phyloP scores from a whole-genome alignment of 2,113 vertebrate species.

The Catharus minimus region DNA sequence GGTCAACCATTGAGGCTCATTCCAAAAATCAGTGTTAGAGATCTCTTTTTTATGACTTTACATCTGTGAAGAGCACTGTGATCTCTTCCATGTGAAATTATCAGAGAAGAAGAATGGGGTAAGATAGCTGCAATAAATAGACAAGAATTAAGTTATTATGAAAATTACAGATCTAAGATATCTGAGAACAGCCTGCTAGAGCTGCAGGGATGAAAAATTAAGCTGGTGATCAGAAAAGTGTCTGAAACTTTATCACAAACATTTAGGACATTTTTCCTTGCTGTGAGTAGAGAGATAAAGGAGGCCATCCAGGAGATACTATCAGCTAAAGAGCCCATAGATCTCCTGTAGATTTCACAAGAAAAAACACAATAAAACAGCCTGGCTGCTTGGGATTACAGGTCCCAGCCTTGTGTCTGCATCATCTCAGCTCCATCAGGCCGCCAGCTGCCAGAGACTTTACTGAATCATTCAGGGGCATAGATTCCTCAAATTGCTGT shows the following conservation, averaged over 20 bases:
- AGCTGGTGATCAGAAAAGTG: neutral
- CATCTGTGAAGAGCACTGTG: neutral
- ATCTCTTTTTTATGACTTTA: neutral
- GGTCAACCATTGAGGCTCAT: neutral
- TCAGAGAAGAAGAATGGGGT: neutral
- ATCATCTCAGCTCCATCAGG: slow-evolving; percentile 29
- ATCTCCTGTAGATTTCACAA: slow-evolving; percentile 47
- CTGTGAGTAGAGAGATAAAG: neutral
- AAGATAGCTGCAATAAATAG: neutral
- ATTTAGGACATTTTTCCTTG: neutral
- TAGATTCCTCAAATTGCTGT: slow-evolving; percentile 47
- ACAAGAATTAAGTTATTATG: neutral
- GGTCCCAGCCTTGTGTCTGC: slow-evolving; percentile 50
- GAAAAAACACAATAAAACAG: slow-evolving; percentile 40
- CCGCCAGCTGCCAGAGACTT: slow-evolving; percentile 36
- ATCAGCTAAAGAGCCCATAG: slow-evolving; percentile 41
- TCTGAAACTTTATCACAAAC: neutral
- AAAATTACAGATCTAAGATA: neutral
- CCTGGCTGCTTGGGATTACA: slow-evolving; percentile 57
- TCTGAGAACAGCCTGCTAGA: neutral
- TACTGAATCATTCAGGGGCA: slow-evolving; percentile 12
- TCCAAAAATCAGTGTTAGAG: neutral
- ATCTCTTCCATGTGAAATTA: neutral
- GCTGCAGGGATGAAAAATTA: neutral
- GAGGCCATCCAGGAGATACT: neutral